Base-by-base conservation (phyloP, 2,888 invertebrate species). In the Parnassius glacialis region DNA sequence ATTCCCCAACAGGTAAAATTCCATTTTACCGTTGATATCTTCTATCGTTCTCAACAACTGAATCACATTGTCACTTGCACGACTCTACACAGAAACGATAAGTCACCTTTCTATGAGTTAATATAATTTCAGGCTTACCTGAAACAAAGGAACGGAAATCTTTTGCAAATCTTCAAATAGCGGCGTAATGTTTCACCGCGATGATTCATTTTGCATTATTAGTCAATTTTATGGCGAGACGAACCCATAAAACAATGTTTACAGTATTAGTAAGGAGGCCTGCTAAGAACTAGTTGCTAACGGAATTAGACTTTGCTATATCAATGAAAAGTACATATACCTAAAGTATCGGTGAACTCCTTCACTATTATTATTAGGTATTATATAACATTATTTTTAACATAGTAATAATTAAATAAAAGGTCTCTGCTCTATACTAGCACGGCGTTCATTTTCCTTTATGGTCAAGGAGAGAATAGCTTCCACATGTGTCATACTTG, bases 221-320 rank as follows among this genome's bases (percentile, higher is more conserved):
- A 79, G 70, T 78, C 78, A 81, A 77, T 70, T 76, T 77, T 70
- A 72, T 67, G 67, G 70, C 65, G 60, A 68, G 75, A 62, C 74
- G 62, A 64, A 68, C 69, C 73, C 65, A 61, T 72, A 69, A 71
- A 69, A 53, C 59, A 64, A 52, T 74, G 70, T 76, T 75, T 74
- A 69, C 72, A 62, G 65, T 71, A 69, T 79, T 76, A 76, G 66
- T 77, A 74, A 75, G 55, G 52, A 57, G 62, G 63, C 45, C 61
- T 43, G 62, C 61, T 67, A 66, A 68, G 50, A 65, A 59, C 60
- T 63, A 61, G 66, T 67, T 67, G 65, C 57, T 57, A 65, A 57
- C 68, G 68, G 61, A 68, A 69, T 58, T 64, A 42, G 48, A 59
- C 60, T 59, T 62, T 59, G 61, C 61, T 55, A 55, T 64, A 60